A percentile compares a stretch with the other conserved stretches of the same genome.
Evolutionary conservation across 2,113 vertebrate species (phyloP).

Genomic region (Aplodontia rufa): DNA sequence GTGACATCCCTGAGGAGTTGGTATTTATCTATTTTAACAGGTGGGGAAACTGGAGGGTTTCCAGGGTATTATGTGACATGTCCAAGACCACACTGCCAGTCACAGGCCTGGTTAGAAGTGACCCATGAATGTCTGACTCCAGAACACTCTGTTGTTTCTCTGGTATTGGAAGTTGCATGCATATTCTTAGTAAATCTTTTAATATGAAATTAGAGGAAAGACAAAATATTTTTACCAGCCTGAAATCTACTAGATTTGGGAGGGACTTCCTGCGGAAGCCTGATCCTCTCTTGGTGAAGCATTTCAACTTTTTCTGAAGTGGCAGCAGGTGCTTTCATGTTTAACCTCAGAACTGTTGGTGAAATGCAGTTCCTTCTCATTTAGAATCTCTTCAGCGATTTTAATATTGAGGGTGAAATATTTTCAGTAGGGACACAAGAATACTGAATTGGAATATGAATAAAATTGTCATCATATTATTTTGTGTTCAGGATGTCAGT

Average conservation of each 20-base stretch:
- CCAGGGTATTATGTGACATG: neutral
- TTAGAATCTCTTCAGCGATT: neutral
- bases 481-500: neutral
- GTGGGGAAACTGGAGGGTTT: neutral
- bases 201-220: conserved; percentile 1
- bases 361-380: neutral
- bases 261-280: neutral
- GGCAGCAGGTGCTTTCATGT: neutral
- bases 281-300: neutral
- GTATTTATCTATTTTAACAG: neutral
- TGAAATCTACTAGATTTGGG: neutral
- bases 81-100: neutral
- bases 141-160: neutral
- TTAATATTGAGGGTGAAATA: neutral
- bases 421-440: neutral
- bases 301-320: neutral
- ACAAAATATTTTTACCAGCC: neutral
- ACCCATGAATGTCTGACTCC: neutral
- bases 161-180: neutral
- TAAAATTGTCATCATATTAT: neutral
- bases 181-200: neutral
- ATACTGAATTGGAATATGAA: neutral
- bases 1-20: neutral
- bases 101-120: neutral
- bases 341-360: neutral